Conservation (phyloP, 2,113 vertebrate species). For the Peromyscus polionotus region DNA sequence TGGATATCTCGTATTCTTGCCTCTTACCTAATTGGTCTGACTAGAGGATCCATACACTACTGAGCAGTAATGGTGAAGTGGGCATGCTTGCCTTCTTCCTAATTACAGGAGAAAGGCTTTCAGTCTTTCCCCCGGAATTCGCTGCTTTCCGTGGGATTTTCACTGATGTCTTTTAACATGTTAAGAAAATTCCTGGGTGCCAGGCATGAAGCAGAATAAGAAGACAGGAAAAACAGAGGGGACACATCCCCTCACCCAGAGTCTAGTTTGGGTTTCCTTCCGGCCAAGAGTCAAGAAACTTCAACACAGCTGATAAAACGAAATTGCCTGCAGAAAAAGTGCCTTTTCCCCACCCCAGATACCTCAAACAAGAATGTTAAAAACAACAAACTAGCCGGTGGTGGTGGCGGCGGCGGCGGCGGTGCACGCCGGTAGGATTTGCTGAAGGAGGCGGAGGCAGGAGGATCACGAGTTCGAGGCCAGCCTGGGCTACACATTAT, state of each 20-base stretch:
- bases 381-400: not conserved
- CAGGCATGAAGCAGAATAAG: not conserved
- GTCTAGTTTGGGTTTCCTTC: not conserved
- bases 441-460: no score
- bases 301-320: not conserved
- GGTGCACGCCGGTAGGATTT: no score
- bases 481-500: no score
- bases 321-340: not conserved
- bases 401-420: no score
- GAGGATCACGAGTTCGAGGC: no score
- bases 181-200: not conserved
- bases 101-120: not conserved
- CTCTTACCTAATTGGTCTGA: not conserved
- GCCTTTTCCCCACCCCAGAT: not conserved
- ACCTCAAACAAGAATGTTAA: not conserved
- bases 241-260: not conserved
- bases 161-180: not conserved
- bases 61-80: not conserved
- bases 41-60: not conserved
- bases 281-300: not conserved
- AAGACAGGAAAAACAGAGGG: not conserved
- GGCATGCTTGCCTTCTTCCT: not conserved
- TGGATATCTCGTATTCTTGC: not conserved
- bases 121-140: not conserved
- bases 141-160: not conserved